Conservation (phyloP, 2,113 vertebrate species). For the Coracopsis vasa region DNA sequence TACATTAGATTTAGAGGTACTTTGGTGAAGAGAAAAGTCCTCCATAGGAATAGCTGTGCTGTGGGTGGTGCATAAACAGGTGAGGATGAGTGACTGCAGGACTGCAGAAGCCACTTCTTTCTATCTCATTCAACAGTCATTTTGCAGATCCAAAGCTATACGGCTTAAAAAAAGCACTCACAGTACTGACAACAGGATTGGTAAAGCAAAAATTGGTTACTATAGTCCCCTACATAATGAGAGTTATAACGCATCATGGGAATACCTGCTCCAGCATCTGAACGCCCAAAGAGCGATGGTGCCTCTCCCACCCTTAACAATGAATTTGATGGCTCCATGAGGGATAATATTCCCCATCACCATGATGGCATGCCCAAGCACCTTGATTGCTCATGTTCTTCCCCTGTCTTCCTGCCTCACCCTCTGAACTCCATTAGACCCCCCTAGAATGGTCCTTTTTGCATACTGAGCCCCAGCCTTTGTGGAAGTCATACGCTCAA, state of each 20-base stretch:
- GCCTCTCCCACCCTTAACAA: neutral
- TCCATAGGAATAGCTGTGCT: neutral
- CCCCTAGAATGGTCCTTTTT: neutral
- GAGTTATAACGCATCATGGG: neutral
- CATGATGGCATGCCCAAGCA: neutral
- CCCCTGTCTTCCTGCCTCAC: fast-evolving
- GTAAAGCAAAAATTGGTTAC: neutral
- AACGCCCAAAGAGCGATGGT: neutral
- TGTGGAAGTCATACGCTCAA: neutral
- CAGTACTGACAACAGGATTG: fast-evolving
- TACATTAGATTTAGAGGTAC: neutral
- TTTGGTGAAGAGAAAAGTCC: neutral
- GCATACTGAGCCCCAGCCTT: neutral
- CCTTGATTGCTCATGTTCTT: fast-evolving
- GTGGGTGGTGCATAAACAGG: fast-evolving
- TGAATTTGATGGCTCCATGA: neutral
- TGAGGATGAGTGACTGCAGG: neutral
- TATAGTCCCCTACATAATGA: fast-evolving
- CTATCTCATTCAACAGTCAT: neutral
- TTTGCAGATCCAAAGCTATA: neutral
- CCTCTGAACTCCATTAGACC: neutral
- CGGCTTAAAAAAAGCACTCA: neutral
- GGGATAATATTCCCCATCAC: neutral
- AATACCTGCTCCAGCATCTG: neutral
- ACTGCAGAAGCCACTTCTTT: neutral